A percentile compares a stretch with the other conserved stretches of the same genome.
Evolutionary conservation across 2,888 invertebrate genomes (phyloP).

Genomic region (Tetragonisca angustula): DNA sequence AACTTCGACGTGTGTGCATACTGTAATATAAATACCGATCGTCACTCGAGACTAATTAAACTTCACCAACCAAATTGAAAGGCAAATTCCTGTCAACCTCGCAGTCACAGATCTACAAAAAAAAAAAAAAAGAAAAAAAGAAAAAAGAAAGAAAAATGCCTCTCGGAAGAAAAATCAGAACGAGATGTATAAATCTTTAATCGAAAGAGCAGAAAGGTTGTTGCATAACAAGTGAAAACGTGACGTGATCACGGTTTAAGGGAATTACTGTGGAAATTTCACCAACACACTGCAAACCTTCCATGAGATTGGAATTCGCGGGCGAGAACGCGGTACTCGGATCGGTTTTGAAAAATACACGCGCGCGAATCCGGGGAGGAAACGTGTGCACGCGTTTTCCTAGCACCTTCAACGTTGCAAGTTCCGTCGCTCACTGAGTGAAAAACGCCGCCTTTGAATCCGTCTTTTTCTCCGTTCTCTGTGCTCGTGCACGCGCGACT

Average conservation of each 20-base stretch:
- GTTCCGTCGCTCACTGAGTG: slow-evolving; percentile 69
- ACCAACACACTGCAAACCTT: neutral
- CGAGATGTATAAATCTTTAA: neutral
- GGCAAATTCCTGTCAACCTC: neutral
- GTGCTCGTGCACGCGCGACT: slow-evolving; percentile 8
- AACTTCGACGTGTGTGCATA: neutral
- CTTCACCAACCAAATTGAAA: no score
- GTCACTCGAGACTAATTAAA: neutral
- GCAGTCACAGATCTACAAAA: neutral
- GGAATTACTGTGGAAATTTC: neutral
- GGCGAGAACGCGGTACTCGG: neutral
- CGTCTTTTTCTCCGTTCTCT: slow-evolving; percentile 46
- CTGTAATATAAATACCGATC: neutral
- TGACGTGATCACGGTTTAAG: neutral
- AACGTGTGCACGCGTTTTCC: slow-evolving; percentile 30
- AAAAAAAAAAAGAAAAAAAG: no score
- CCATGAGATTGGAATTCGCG: neutral
- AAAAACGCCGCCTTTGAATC: slow-evolving; percentile 59
- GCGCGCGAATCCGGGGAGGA: slow-evolving; percentile 10
- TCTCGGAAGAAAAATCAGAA: neutral
- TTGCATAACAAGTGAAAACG: neutral
- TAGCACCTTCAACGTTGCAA: slow-evolving; percentile 55
- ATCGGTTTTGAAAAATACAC: neutral
- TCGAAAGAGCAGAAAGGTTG: neutral
- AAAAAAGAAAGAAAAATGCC: no score